phyloP scores from a whole-genome alignment of 2,888 invertebrate species.

The Cenopis cana region DNA sequence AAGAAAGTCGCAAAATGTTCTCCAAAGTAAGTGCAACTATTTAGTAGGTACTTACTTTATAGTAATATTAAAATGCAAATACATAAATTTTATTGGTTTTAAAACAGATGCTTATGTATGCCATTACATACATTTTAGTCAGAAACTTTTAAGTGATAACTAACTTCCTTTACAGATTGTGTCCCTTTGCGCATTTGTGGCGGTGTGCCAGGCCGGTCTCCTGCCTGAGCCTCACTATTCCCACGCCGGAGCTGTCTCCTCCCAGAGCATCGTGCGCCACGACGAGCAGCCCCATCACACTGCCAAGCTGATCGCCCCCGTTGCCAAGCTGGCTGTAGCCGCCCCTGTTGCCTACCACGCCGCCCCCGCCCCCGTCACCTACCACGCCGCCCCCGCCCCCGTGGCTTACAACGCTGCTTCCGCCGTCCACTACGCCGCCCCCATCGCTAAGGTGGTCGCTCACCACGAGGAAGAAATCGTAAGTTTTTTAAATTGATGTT shows the following conservation, averaged over 20 bases:
- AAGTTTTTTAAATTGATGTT: too few relatives aligned
- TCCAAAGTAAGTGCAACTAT: constrained; percentile 62
- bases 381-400: constrained; percentile 52
- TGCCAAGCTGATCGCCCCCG: constrained; percentile 51
- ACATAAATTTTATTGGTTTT: too few relatives aligned
- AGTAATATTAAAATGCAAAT: not conserved
- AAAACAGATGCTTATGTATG: too few relatives aligned
- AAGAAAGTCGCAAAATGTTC: constrained; percentile 64
- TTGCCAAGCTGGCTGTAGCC: constrained; percentile 52
- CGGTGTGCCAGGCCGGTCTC: constrained; percentile 67
- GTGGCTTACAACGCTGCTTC: constrained; percentile 51
- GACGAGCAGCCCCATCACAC: constrained; percentile 52
- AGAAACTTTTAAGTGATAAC: too few relatives aligned
- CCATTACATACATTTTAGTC: too few relatives aligned
- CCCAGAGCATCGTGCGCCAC: constrained; percentile 70
- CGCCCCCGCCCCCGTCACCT: constrained; percentile 49
- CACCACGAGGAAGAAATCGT: constrained; percentile 45
- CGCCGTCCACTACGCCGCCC: constrained; percentile 47
- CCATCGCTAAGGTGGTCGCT: constrained; percentile 53
- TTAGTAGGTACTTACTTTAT: not conserved
- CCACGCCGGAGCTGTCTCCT: constrained; percentile 66
- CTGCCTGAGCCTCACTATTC: constrained; percentile 69
- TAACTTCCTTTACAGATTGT: not conserved
- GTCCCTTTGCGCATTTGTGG: constrained; percentile 62
- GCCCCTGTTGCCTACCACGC: constrained; percentile 62